Base-by-base conservation (phyloP, 1,140 invertebrate genomes). In the Hylaeus volcanicus region DNA sequence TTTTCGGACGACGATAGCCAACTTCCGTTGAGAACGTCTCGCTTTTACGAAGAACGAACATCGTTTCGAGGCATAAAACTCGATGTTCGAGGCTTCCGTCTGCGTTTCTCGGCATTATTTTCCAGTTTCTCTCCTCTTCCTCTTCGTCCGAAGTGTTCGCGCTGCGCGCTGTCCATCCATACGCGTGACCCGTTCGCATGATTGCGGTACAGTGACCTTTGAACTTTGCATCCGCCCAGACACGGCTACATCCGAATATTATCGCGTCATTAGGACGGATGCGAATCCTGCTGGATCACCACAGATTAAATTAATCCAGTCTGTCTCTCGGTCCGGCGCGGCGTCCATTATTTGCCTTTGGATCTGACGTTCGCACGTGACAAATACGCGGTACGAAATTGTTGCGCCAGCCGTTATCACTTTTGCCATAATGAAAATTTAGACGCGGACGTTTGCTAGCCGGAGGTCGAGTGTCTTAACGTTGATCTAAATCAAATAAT, bases 201-300 rank as follows among this genome's bases (percentile, higher is more conserved):
- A 76, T 85, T 43, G 78, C 79, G 83, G 83, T 85, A 81, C 83
- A 79, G 65, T 79, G 84, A 85, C 71, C 84, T 82, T 81, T 86
- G 83, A 85, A 85, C 83, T 79, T 82, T 63, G 79, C 76, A 78
- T 74, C 84, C 56, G 83, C 60, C 74, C 74, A 64, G 79, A 86
- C 77, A 41, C 71, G 72, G 53, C 61, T 64, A 61, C 65, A 72
- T 82, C 79, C 83, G 79, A 86, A 78, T 85, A 78, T 86, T 79
- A 73, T 78, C 79, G 70, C 69, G 71, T 86, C 79, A 85, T 86
- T 81, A 75, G 68, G 55, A 63, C 63, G 70, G 70, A 81, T 76
- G 41, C 58, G 84, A 79, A 56, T 74, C 79, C 69, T 70, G 84
- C 58, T 76, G 70, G 72, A 68, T 71, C 73, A 81, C 69, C 58